These are phyloP conservation scores for Procavia capensis DNA, from an alignment of 2,113 vertebrate genomes.

Conservation along the genomic window DNA sequence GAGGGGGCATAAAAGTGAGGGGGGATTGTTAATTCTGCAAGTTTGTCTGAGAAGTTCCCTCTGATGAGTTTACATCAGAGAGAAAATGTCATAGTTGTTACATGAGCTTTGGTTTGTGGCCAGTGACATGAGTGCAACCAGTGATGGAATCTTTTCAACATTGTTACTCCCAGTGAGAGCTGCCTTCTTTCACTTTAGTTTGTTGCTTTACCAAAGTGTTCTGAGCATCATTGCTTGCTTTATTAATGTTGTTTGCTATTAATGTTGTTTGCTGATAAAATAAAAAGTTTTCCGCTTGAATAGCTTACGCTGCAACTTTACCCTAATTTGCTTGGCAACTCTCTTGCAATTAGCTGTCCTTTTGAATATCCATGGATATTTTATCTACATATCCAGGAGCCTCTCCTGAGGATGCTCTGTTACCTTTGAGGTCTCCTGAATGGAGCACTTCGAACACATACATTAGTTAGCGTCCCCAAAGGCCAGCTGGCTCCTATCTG, in stretches of 20 bases:
- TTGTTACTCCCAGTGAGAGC: not conserved
- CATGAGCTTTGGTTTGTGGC: not conserved
- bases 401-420: constrained; percentile 43
- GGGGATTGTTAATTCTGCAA: not conserved
- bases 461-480: constrained; percentile 70
- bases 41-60: not conserved
- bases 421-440: constrained; percentile 28
- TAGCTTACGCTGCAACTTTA: constrained; percentile 34
- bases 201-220: not conserved
- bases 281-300: not conserved
- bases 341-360: constrained; percentile 51
- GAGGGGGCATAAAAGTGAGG: not conserved
- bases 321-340: constrained; percentile 37
- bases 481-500: constrained; percentile 51
- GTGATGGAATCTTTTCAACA: not conserved
- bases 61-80: not conserved
- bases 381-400: constrained; percentile 47
- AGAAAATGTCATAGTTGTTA: not conserved
- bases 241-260: not conserved
- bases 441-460: not conserved
- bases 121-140: too few relatives aligned
- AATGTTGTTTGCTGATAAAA: not conserved
- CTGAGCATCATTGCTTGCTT: not conserved
- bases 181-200: not conserved
- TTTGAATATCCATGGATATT: constrained; percentile 34